These are phyloP conservation scores for Drosophila seguyi DNA, from an alignment of 1,140 invertebrate genomes.

Conservation along the genomic window DNA sequence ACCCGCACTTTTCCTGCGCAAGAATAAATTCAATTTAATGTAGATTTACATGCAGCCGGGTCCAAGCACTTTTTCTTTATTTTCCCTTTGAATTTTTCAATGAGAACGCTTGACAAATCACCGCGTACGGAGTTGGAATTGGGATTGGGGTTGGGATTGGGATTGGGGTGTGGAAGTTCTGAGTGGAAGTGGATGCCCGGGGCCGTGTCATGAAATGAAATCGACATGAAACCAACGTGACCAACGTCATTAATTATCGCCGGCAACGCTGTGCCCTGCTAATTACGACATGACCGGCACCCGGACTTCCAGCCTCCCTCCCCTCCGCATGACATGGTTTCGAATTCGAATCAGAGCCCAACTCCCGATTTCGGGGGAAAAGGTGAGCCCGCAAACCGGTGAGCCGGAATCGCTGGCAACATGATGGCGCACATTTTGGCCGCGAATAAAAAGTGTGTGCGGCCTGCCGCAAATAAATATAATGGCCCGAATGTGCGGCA, in stretches of 20 bases:
- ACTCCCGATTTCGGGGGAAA: not conserved
- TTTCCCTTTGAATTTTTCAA: conserved; percentile 65
- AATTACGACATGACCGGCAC: conserved; percentile 69
- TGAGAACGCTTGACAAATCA: conserved; percentile 78
- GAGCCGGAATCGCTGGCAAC: conserved; percentile 41
- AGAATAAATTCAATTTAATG: conserved; percentile 78
- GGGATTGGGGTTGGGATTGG: not conserved
- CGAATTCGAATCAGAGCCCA: not conserved
- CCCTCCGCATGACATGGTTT: not conserved
- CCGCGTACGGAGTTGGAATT: conserved; percentile 29
- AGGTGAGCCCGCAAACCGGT: not conserved
- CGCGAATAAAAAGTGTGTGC: conserved; percentile 68
- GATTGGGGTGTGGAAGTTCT: too few species aligned
- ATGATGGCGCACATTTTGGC: conserved; percentile 76
- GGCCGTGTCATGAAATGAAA: conserved; percentile 81
- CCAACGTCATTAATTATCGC: conserved; percentile 84
- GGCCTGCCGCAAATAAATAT: conserved; percentile 65
- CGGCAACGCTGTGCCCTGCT: conserved; percentile 70
- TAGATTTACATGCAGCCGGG: conserved; percentile 73
- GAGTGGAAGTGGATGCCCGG: conserved; percentile 25
- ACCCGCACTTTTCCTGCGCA: conserved; percentile 30
- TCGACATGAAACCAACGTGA: conserved; percentile 84
- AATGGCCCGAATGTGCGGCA: conserved; percentile 24
- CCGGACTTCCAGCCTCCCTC: conserved; percentile 33
- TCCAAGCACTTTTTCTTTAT: conserved; percentile 49